Conservation (phyloP, 2,888 invertebrate species). For the Pseudoips prasinana region DNA sequence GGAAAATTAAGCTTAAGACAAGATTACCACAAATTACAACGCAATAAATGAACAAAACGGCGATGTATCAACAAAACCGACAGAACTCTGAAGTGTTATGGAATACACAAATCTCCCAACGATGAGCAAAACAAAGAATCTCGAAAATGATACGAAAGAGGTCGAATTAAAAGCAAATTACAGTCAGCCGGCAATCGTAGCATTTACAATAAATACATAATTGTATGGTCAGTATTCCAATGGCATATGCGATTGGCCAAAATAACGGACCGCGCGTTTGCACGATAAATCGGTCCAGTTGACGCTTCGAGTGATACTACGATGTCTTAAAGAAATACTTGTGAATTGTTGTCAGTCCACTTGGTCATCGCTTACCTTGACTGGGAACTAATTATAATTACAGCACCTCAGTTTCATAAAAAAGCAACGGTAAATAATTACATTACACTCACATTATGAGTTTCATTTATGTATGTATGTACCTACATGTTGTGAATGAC, state of each 20-base stretch:
- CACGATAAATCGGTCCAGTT: constrained; percentile 49
- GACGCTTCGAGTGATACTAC: constrained; percentile 30
- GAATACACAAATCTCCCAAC: constrained; percentile 54
- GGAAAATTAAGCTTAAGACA: constrained; percentile 7
- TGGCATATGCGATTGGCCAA: constrained; percentile 71
- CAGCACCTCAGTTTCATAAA: too few relatives aligned
- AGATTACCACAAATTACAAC: constrained; percentile 5
- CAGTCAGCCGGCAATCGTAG: constrained; percentile 75
- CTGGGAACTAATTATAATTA: constrained; percentile 6
- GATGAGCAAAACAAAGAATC: constrained; percentile 68
- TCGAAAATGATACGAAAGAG: constrained; percentile 78
- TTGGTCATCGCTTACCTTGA: constrained; percentile 6
- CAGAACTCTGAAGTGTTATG: constrained; percentile 27
- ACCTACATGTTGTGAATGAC: too few relatives aligned
- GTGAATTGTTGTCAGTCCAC: constrained; percentile 11
- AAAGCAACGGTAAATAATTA: too few relatives aligned
- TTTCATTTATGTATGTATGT: too few relatives aligned
- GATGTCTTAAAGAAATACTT: constrained; percentile 11
- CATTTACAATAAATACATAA: constrained; percentile 83
- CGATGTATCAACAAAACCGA: constrained; percentile 13
- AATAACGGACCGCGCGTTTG: constrained; percentile 64
- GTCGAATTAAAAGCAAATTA: constrained; percentile 81
- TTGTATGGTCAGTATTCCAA: constrained; percentile 77
- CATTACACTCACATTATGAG: too few relatives aligned
- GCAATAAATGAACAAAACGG: constrained; percentile 6